Percentiles rank a stretch among this genome's conserved stretches.
These are phyloP conservation scores for Thecocarcelia acutangulata DNA, from an alignment of 2,888 invertebrate genomes.

Conservation along the genomic window DNA sequence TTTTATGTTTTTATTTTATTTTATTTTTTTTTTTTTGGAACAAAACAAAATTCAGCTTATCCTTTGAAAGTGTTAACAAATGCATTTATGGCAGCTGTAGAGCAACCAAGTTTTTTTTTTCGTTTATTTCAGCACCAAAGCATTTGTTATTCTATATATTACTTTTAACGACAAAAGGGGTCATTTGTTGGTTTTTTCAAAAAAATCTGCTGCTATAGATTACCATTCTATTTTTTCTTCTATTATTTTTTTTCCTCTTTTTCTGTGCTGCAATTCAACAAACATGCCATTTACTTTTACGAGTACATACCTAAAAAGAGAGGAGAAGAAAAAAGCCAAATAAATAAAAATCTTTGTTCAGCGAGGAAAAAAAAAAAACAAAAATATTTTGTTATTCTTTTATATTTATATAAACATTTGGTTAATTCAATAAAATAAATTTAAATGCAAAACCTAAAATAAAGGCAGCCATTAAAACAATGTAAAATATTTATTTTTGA, in stretches of 20 bases:
- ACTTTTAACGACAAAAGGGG: conserved; percentile 18
- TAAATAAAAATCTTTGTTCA: conserved; percentile 32
- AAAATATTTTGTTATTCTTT: conserved; percentile 26
- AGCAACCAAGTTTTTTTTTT: neutral
- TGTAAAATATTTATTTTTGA: conserved; percentile 32
- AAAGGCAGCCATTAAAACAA: conserved; percentile 40
- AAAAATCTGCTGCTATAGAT: conserved; percentile 18
- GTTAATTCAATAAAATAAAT: conserved; percentile 55
- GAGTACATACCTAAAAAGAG: conserved; percentile 53
- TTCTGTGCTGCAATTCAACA: neutral
- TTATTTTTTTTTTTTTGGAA: neutral
- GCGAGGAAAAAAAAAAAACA: neutral
- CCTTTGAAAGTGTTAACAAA: conserved; percentile 49
- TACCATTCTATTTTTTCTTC: neutral
- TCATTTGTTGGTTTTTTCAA: conserved; percentile 4
- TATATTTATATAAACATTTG: conserved; percentile 9
- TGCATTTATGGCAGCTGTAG: conserved; percentile 4
- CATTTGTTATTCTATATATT: conserved; percentile 13
- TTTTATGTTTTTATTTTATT: no score
- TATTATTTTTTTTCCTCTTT: neutral
- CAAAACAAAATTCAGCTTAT: conserved; percentile 16
- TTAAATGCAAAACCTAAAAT: conserved; percentile 13
- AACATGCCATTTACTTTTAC: neutral
- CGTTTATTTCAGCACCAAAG: neutral
- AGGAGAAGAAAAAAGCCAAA: conserved; percentile 15